Evolutionary conservation across 2,113 vertebrate species (phyloP).

Genomic region (Ophthalmolycus amberensis): DNA sequence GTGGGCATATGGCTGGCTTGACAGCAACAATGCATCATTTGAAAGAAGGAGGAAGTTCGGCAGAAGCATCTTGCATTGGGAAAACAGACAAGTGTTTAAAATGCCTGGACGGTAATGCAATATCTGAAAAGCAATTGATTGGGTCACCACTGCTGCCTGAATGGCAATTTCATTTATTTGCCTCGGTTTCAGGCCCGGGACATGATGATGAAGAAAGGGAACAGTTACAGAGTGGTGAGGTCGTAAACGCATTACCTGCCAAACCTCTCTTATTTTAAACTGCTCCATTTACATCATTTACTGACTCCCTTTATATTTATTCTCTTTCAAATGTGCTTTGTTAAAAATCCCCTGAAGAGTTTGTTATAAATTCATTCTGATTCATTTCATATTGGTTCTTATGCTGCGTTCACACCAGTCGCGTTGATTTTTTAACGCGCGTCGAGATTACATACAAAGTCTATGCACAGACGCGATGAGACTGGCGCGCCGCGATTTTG

Average conservation of each 20-base stretch:
- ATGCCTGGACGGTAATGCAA: slow-evolving; percentile 53
- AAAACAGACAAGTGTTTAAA: slow-evolving; percentile 57
- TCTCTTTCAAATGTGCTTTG: not conserved
- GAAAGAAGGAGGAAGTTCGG: slow-evolving; percentile 10
- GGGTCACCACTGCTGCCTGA: slow-evolving; percentile 51
- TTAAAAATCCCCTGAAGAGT: slow-evolving; percentile 3
- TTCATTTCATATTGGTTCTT: not conserved
- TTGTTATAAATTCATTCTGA: not conserved
- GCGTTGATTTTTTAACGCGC: no score
- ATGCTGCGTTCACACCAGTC: no score
- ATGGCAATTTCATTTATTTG: slow-evolving; percentile 59
- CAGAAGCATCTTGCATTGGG: slow-evolving; percentile 18
- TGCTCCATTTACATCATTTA: slow-evolving; percentile 15
- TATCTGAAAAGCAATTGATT: slow-evolving; percentile 63
- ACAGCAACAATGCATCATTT: slow-evolving; percentile 62
- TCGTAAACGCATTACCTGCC: slow-evolving; percentile 37
- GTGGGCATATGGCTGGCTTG: slow-evolving; percentile 60
- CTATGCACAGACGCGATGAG: no score
- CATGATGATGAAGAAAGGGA: slow-evolving; percentile 50
- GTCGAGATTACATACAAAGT: no score
- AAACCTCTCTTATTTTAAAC: slow-evolving; percentile 44
- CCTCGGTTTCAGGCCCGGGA: slow-evolving; percentile 42
- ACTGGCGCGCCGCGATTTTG: no score
- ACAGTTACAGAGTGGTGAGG: slow-evolving; percentile 34
- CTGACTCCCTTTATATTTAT: not conserved